These are phyloP conservation scores for Centroberyx gerrardi DNA, from an alignment of 2,797 vertebrate species.

Conservation along the genomic window DNA sequence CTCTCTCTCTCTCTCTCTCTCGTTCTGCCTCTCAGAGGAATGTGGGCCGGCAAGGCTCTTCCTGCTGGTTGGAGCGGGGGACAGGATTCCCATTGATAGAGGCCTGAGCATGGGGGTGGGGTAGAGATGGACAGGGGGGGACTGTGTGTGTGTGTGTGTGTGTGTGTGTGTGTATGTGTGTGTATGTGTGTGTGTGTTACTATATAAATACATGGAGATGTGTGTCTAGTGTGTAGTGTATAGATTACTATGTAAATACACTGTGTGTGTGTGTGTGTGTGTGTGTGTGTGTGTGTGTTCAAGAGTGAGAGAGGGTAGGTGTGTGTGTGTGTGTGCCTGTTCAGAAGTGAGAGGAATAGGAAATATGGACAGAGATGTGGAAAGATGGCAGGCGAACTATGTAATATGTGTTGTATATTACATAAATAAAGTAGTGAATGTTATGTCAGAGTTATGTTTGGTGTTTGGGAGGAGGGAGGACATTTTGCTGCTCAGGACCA, in stretches of 20 bases:
- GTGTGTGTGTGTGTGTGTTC: slow-evolving; percentile 24
- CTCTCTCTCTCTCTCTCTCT: slow-evolving; percentile 48
- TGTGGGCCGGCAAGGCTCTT: slow-evolving; percentile 80
- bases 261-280: slow-evolving; percentile 41
- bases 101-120: slow-evolving; percentile 68
- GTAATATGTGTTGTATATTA: slow-evolving; percentile 23
- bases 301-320: slow-evolving; percentile 43
- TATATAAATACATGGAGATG: slow-evolving; percentile 70
- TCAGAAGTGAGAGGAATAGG: slow-evolving; percentile 33
- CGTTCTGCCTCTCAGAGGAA: slow-evolving; percentile 78
- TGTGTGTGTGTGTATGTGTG: slow-evolving; percentile 44
- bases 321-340: slow-evolving; percentile 27
- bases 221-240: slow-evolving; percentile 71
- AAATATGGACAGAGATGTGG: slow-evolving; percentile 40
- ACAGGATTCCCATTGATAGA: slow-evolving; percentile 89
- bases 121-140: slow-evolving; percentile 62
- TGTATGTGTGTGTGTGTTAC: slow-evolving; percentile 51
- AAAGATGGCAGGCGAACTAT: slow-evolving; percentile 22
- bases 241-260: slow-evolving; percentile 78
- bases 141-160: slow-evolving; percentile 44
- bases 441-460: slow-evolving; percentile 28
- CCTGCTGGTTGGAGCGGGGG: slow-evolving; percentile 78
- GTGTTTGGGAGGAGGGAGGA: neutral
- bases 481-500: too few relatives aligned
- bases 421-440: neutral